Evolutionary conservation across 1,140 invertebrate genomes (phyloP), one percentile per base, ranked within the genome.

Genomic region (Philotrypesis tridentata): DNA sequence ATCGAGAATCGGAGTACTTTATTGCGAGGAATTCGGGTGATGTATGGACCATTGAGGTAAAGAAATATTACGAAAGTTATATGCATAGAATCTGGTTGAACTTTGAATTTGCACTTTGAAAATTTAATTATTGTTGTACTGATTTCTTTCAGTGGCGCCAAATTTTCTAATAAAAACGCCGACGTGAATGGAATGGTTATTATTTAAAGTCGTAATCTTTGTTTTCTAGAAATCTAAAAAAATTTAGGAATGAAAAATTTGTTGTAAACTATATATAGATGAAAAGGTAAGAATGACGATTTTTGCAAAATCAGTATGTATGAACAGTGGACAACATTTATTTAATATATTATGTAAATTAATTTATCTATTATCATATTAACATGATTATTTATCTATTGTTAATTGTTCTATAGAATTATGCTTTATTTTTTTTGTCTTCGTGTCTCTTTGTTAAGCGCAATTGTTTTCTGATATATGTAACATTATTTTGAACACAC

Each of bases 291-390:
- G 6, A 55, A 55, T 4, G n/a, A 21, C 14, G n/a, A 55, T 55
- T 55, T 55, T n/a, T 55, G 2, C 48, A 21, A 14, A n/a, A 55
- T 21, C 48, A n/a, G 6, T 55, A 55, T 61, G 25, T 74, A 74
- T 55, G 37, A 80, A 74, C 33, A 80, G 61, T 55, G 37, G 27
- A 65, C 60, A 80, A 80, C 77, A 79, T 80, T 74, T 80, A 80
- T 80, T 74, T 74, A 74, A 74, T 74, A 37, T 37, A 3, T 5
- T 37, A 37, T 37, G 33, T 37, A 37, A 37, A 37, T 37, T 37
- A 3, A 37, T 37, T 37, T 37, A 37, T 37, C 33, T 37, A 37
- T 37, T 70, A 80, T 72, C 21, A 74, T 68, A 14, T 74, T 68
- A 67, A 80, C 21, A 79, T 61, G 29, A 65, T 79, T 71, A 73